A percentile compares a stretch with the other conserved stretches of the same genome.
Evolutionary conservation across 2,888 invertebrate genomes (phyloP).

Genomic region (Diogma glabrata): DNA sequence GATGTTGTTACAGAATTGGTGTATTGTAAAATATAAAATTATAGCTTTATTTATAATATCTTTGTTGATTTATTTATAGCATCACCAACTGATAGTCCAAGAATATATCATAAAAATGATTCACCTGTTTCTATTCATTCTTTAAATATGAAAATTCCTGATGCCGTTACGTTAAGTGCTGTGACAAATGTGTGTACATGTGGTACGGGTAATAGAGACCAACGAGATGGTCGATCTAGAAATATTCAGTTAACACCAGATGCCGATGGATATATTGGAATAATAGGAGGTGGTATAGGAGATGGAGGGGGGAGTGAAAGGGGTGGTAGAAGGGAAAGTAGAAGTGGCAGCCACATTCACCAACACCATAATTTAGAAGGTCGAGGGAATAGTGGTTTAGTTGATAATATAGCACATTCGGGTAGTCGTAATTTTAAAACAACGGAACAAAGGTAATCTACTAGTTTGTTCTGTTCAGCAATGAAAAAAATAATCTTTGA

Average conservation of each 20-base stretch:
- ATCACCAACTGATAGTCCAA: constrained; percentile 22
- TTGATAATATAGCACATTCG: constrained; percentile 5
- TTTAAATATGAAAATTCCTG: constrained; percentile 15
- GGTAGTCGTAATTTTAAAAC: constrained; percentile 5
- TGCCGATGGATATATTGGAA: not conserved
- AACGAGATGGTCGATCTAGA: not conserved
- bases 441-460: constrained; percentile 4
- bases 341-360: not conserved
- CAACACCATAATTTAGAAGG: not conserved
- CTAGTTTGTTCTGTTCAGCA: too few relatives aligned
- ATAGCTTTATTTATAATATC: not conserved
- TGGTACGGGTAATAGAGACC: constrained; percentile 21
- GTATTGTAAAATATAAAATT: too few relatives aligned
- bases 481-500: too few relatives aligned
- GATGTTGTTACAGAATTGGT: too few relatives aligned
- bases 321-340: constrained; percentile 1
- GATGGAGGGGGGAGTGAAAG: not conserved
- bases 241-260: too few relatives aligned
- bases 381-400: not conserved
- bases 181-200: constrained; percentile 22
- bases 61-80: constrained; percentile 15
- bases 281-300: not conserved
- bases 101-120: not conserved
- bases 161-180: constrained; percentile 25
- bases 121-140: not conserved